phyloP scores from a whole-genome alignment of 2,888 invertebrate genomes.

The Teleogryllus oceanicus region DNA sequence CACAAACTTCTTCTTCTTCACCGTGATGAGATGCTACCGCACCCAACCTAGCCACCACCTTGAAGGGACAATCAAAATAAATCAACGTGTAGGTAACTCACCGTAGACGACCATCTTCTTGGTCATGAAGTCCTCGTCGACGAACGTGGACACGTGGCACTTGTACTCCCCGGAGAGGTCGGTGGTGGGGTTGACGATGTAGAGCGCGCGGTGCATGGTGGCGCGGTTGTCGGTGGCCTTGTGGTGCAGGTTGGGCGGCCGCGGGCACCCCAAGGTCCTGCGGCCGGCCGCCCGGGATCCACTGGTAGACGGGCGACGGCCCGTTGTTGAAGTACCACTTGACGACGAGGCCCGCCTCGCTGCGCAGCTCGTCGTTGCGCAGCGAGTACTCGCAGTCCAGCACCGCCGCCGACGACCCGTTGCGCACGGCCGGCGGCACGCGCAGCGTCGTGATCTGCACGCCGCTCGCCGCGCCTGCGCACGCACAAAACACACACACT shows the following conservation, averaged over 20 bases:
- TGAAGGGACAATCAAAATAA: no score
- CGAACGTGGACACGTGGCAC: constrained; percentile 66
- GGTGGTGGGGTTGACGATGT: constrained; percentile 63
- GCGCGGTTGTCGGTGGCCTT: constrained; percentile 63
- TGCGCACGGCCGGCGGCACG: constrained; percentile 59
- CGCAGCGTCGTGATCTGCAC: constrained; percentile 59
- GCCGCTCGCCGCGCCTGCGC: constrained; percentile 54
- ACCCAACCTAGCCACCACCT: no score
- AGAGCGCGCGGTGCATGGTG: constrained; percentile 67
- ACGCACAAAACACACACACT: not conserved
- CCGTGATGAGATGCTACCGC: no score
- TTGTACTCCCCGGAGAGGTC: constrained; percentile 71
- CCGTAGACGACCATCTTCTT: constrained; percentile 66
- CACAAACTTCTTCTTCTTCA: no score
- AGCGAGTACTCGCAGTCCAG: constrained; percentile 70
- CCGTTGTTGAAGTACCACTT: constrained; percentile 71
- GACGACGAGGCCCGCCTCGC: constrained; percentile 63
- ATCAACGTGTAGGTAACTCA: constrained; percentile 45
- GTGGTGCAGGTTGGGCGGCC: constrained; percentile 59
- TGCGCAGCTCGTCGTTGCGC: constrained; percentile 52
- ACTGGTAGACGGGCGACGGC: constrained; percentile 70
- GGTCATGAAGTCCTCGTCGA: constrained; percentile 63
- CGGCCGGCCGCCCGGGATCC: constrained; percentile 69
- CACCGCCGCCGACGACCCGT: constrained; percentile 58
- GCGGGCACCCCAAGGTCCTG: constrained; percentile 58